Conservation (phyloP, 2,888 invertebrate genomes). For the Anticlea derivata region DNA sequence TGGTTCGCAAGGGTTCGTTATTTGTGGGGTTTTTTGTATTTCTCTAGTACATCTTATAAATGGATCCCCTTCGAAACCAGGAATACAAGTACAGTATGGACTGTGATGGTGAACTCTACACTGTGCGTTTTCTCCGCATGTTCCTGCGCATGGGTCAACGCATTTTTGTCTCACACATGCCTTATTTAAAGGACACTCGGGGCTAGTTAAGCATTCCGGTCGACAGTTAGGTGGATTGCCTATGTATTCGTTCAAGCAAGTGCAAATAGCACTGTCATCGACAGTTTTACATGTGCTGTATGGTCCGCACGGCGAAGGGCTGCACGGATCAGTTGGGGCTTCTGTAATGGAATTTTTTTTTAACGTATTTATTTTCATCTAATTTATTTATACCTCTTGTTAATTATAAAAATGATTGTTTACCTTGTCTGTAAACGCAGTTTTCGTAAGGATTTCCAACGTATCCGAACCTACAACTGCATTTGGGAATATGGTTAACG, state of each 20-base stretch:
- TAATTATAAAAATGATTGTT: constrained; percentile 16
- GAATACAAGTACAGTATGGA: constrained; percentile 89
- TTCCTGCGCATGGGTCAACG: constrained; percentile 91
- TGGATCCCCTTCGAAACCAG: constrained; percentile 90
- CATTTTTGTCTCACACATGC: constrained; percentile 91
- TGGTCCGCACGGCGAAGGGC: constrained; percentile 91
- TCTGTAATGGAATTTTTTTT: constrained; percentile 47
- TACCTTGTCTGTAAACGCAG: constrained; percentile 68
- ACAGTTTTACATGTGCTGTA: constrained; percentile 87
- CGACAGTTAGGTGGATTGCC: constrained; percentile 91
- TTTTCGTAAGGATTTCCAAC: constrained; percentile 88
- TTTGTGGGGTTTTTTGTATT: constrained; percentile 82
- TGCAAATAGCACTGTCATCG: constrained; percentile 87
- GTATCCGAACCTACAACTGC: constrained; percentile 86
- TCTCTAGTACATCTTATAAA: constrained; percentile 80
- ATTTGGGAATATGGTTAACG: constrained; percentile 89
- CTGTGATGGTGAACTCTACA: constrained; percentile 87
- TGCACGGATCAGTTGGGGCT: constrained; percentile 85
- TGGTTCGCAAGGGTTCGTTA: constrained; percentile 82
- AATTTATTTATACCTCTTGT: not conserved
- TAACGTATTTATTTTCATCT: not conserved
- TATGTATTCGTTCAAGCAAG: constrained; percentile 86
- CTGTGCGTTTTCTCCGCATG: constrained; percentile 87
- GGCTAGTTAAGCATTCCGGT: constrained; percentile 90
- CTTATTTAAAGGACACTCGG: constrained; percentile 90